Conservation (phyloP, 2,888 invertebrate species). For the Panopea generosa region DNA sequence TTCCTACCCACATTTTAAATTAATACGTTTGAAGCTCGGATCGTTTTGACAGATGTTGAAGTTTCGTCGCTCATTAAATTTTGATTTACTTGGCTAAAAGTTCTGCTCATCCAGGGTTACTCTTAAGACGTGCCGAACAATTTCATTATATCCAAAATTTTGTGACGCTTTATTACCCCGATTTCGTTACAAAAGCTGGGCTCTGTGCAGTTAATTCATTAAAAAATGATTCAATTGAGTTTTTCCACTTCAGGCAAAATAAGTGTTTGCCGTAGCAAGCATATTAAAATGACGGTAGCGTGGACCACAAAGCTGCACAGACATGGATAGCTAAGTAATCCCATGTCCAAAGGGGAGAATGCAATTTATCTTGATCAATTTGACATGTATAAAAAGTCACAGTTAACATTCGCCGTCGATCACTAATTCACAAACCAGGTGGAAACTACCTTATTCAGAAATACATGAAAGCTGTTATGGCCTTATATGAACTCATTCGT, state of each 20-base stretch:
- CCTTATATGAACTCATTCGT: slow-evolving; percentile 43
- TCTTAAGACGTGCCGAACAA: slow-evolving; percentile 55
- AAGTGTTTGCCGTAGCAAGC: slow-evolving; percentile 29
- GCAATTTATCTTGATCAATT: slow-evolving; percentile 67
- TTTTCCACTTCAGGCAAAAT: slow-evolving; percentile 43
- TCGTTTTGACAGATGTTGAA: slow-evolving; percentile 62
- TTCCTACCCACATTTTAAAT: too few relatives aligned
- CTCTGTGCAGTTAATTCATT: slow-evolving; percentile 46
- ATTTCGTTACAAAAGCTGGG: slow-evolving; percentile 36
- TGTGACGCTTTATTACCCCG: slow-evolving; percentile 62
- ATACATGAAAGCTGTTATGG: slow-evolving; percentile 47
- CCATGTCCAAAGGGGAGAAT: slow-evolving; percentile 29
- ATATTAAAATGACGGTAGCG: slow-evolving; percentile 36
- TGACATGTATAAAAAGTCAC: slow-evolving; percentile 50
- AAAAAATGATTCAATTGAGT: slow-evolving; percentile 52
- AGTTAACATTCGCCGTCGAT: slow-evolving; percentile 39
- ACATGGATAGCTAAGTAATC: slow-evolving; percentile 18
- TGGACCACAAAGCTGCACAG: slow-evolving; percentile 21
- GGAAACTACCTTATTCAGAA: slow-evolving; percentile 49
- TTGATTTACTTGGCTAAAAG: slow-evolving; percentile 57
- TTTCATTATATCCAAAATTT: slow-evolving; percentile 67
- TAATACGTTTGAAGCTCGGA: too few relatives aligned
- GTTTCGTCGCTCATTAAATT: slow-evolving; percentile 65
- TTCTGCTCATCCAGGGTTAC: slow-evolving; percentile 63
- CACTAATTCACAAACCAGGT: slow-evolving; percentile 42